Base-by-base conservation (phyloP, 2,888 invertebrate species). In the Drosophila melanosoma region DNA sequence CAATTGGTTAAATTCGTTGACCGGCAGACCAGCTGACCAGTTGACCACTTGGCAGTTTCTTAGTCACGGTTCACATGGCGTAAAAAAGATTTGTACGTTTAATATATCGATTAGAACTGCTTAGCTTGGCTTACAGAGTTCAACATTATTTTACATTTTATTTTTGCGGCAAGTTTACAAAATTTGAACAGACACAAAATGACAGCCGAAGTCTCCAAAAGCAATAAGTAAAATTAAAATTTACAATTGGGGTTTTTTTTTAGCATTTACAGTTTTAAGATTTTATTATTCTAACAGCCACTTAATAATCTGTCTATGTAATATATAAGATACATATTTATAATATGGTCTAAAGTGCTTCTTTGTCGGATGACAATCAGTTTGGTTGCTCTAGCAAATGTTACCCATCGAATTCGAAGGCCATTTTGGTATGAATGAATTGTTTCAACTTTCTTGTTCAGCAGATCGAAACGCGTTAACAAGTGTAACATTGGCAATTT, bases 401-500 rank as follows among this genome's bases (percentile, higher is more conserved):
- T 10, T 17, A 33, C 1, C n/a, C 42, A 56, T 72, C 29, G 26
- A 48, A 53, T 63, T 72, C 52, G 56, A 69, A 77, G 76, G 70
- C 57, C 60, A 80, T 23, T 75, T 74, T 36, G 45, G 45, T 40
- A 1, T 40, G 11, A 15, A 35, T 64, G 42, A 32, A 65, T 23
- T 45, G 45, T 23, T 45, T 20, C 53, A 69, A 66, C 69, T 80
- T 86, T 86, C 81, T 71, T 66, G 86, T 71, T 66, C 78, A 83
- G 71, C 83, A 83, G 79, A 83, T 84, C 87, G 84, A 83, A 81
- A 89, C 79, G 78, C 64, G 74, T 60, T 85, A 87, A 82, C 87
- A 87, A 84, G 88, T 86, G 87, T 80, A 85, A 85, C 81, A 89
- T 89, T 86, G 85, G 69, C 87, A 82, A 87, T 85, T 89, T 78